Evolutionary conservation across 2,113 vertebrate genomes (phyloP).

Genomic region (Danionella cerebrum): DNA sequence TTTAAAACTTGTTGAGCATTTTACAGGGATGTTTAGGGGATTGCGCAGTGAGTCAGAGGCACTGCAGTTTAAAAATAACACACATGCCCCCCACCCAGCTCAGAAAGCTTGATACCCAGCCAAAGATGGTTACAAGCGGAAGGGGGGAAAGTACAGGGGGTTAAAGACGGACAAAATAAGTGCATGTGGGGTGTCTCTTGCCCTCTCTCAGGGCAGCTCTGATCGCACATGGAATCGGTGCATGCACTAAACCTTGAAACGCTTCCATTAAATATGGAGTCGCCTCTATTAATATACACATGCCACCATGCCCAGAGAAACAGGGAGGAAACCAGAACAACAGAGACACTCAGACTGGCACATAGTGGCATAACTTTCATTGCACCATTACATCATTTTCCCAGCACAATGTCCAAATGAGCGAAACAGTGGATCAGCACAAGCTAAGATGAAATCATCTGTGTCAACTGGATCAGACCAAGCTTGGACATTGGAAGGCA

Average conservation of each 20-base stretch:
- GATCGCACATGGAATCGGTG: slow-evolving; percentile 8
- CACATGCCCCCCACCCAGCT: slow-evolving; percentile 3
- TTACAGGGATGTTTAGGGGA: background rate
- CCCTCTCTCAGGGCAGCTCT: background rate
- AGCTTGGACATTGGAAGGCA: background rate
- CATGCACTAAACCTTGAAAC: slow-evolving; percentile 12
- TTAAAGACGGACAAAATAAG: background rate
- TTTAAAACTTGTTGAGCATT: slow-evolving; percentile 1
- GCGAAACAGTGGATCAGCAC: slow-evolving; percentile 1
- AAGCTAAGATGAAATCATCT: background rate
- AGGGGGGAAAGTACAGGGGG: background rate
- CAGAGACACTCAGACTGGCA: background rate
- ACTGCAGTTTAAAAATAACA: slow-evolving; percentile 38
- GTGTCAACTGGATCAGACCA: no score
- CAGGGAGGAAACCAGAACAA: background rate
- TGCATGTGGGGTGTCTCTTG: background rate
- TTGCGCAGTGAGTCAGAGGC: slow-evolving; percentile 20
- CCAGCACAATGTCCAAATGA: background rate
- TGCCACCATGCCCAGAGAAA: slow-evolving; percentile 24
- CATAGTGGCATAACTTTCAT: background rate
- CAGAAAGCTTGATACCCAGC: slow-evolving; percentile 37
- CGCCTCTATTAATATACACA: slow-evolving; percentile 37
- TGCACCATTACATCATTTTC: slow-evolving; percentile 33
- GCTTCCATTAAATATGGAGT: slow-evolving; percentile 36
- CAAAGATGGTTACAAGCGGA: slow-evolving; percentile 41